Conservation (phyloP, 2,888 invertebrate species). For the Ichneumon xanthorius region DNA sequence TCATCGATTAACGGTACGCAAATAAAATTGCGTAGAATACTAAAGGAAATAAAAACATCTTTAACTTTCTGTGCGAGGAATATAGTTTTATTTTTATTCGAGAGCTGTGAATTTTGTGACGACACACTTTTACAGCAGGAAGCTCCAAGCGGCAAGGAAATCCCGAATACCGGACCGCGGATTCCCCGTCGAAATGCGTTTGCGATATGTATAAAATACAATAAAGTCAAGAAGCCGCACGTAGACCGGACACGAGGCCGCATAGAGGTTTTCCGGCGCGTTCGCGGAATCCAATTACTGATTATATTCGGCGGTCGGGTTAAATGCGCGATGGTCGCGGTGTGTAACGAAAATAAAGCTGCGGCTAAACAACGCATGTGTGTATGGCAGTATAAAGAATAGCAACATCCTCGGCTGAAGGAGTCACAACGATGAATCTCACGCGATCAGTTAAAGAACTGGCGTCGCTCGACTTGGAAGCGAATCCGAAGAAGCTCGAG, state of each 20-base stretch:
- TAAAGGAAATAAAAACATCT: background rate
- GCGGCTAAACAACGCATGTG: background rate
- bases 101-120: background rate
- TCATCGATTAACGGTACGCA: background rate
- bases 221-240: constrained; percentile 46
- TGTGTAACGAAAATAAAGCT: constrained; percentile 27
- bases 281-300: constrained; percentile 70
- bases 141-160: constrained; percentile 56
- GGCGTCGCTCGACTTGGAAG: constrained; percentile 31
- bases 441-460: constrained; percentile 43
- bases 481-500: constrained; percentile 17
- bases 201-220: constrained; percentile 21
- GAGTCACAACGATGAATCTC: constrained; percentile 33
- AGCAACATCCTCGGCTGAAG: constrained; percentile 20
- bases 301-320: constrained; percentile 59
- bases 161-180: constrained; percentile 53
- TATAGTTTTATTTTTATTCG: background rate
- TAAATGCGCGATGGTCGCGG: constrained; percentile 24
- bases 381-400: background rate
- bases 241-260: constrained; percentile 72
- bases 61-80: background rate
- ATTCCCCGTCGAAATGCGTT: constrained; percentile 18
- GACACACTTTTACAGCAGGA: constrained; percentile 23
- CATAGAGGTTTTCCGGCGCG: constrained; percentile 70
- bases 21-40: background rate